Evolutionary conservation across 2,113 vertebrate genomes (phyloP).

Genomic region (Camarhynchus parvulus): DNA sequence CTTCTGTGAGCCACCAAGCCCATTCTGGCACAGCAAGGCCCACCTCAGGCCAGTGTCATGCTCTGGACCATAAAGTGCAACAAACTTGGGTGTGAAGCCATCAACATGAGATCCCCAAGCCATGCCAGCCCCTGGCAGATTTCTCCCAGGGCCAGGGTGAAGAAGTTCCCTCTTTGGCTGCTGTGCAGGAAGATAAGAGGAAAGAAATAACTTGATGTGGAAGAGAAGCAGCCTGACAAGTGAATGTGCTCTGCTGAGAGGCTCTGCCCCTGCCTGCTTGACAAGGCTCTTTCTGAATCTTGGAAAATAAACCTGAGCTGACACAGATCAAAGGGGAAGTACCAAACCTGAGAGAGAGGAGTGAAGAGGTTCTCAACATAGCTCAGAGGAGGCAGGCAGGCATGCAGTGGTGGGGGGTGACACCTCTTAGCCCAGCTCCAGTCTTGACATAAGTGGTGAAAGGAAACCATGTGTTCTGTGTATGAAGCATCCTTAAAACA

Average conservation of each 20-base stretch:
- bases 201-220: neutral
- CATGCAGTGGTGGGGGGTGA: neutral
- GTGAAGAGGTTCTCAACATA: neutral
- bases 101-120: neutral
- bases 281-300: neutral
- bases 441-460: constrained; percentile 4
- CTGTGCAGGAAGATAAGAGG: neutral
- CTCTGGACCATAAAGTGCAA: neutral
- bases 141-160: neutral
- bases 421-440: constrained; percentile 2
- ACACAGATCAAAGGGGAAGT: neutral
- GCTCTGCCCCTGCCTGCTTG: neutral
- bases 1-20: neutral
- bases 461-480: neutral
- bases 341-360: neutral
- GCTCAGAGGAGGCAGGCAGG: neutral
- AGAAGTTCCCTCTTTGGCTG: neutral
- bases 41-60: neutral
- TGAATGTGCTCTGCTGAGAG: neutral
- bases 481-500: neutral
- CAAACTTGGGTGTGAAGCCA: neutral
- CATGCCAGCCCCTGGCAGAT: neutral
- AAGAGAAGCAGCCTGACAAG: neutral
- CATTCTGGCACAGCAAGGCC: neutral
- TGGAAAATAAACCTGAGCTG: neutral